A percentile compares a stretch with the other conserved stretches of the same genome.
These are phyloP conservation scores for Ernsta delagoae DNA, from an alignment of 2,888 invertebrate genomes.

Conservation along the genomic window DNA sequence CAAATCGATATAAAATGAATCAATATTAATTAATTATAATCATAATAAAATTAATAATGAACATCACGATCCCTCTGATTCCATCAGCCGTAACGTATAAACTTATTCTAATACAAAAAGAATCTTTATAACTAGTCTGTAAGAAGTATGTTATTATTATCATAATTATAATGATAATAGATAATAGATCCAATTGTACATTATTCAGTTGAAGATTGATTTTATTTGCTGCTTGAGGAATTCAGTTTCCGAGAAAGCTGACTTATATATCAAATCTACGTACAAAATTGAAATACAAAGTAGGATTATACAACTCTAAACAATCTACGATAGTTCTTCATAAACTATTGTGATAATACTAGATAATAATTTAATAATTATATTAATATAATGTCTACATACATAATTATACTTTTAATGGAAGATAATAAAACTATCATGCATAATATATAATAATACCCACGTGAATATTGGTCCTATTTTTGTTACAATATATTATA, in stretches of 20 bases:
- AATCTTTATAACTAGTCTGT: constrained; percentile 68
- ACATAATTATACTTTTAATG: background rate
- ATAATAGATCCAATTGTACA: constrained; percentile 72
- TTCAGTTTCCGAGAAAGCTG: constrained; percentile 20
- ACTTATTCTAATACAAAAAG: constrained; percentile 72
- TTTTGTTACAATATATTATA: background rate
- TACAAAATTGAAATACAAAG: background rate
- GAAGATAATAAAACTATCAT: background rate
- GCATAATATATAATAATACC: background rate
- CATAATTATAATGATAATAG: constrained; percentile 19
- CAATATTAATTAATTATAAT: constrained; percentile 38
- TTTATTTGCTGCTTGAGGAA: constrained; percentile 6
- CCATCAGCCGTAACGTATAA: constrained; percentile 66
- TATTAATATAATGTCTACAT: background rate
- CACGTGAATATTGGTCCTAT: no score
- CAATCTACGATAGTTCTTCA: constrained; percentile 5
- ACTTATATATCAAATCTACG: constrained; percentile 4
- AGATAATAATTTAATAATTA: background rate
- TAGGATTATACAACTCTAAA: background rate
- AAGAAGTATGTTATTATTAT: constrained; percentile 66
- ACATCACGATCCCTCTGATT: constrained; percentile 64
- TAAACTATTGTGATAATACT: background rate
- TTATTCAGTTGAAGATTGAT: constrained; percentile 48
- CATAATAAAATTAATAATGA: constrained; percentile 49
- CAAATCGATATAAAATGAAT: constrained; percentile 62